Evolutionary conservation across 2,797 vertebrate species (phyloP), one percentile per base, ranked within the genome.

Genomic region (Hippoglossus hippoglossus): DNA sequence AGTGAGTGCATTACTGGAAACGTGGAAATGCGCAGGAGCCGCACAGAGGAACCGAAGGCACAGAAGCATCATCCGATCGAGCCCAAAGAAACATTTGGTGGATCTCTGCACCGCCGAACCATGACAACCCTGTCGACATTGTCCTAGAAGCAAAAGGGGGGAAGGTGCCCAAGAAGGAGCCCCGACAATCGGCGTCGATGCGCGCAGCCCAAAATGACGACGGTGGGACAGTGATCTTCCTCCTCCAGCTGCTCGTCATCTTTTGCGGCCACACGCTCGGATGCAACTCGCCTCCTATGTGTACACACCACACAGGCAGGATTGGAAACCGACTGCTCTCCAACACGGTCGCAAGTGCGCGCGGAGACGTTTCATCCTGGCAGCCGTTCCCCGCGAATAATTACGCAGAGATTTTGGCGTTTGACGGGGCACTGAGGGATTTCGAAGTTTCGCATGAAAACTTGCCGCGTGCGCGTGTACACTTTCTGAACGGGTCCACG

Each of bases 11-110:
- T 91, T 86, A 85, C 75, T 92, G 87, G 86, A 80, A 83, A 58
- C 87, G 89, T 84, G 83, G 71, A 88, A 93, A 90, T 95, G 94
- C 95, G 93, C 95, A 95, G 92, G 82, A 94, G 85, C 87, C 75
- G 87, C 71, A 62, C 75, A 61, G 66, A 75, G 75, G 67, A 85
- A 83, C 80, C 62, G 39, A 88, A 77, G 61, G 60, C 52, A 81
- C 82, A 88, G 71, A 87, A 82, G 79, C 44, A 8, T 46, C 44
- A 46, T 46, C 44, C 12, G 5, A 46, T 8, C 44, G 44, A 46
- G 44, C 44, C 44, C 6, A 46, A 51, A 80, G 55, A 50, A 82
- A 76, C 77, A 85, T 87, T 82, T 87, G 73, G 51, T 82, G 84
- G 82, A 85, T 90, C 75, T 77, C 47, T 39, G 36, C 28, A 31